Evolutionary conservation across 2,113 vertebrate species (phyloP).

Genomic region (Podiceps cristatus): DNA sequence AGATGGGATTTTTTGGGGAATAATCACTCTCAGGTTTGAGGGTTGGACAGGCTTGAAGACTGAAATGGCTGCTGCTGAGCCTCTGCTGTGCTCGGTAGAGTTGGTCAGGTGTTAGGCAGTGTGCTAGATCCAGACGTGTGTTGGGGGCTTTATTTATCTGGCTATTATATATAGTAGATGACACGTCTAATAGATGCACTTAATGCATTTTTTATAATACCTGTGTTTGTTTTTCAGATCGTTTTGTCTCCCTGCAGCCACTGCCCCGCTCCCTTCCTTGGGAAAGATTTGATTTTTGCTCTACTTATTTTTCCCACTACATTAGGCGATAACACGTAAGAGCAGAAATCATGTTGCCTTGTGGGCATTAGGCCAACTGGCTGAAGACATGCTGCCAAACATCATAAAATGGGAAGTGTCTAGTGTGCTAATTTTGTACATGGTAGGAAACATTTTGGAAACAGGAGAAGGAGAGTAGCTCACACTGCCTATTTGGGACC

Average conservation of each 20-base stretch:
- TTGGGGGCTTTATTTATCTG: neutral
- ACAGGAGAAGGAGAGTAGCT: neutral
- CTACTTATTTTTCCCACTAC: conserved; percentile 15
- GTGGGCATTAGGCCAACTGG: neutral
- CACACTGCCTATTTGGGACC: neutral
- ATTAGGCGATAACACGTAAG: neutral
- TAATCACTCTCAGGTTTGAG: neutral
- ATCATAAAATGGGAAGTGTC: neutral
- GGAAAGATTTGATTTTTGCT: conserved; percentile 36
- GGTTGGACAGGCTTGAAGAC: neutral
- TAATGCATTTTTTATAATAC: conserved; percentile 38
- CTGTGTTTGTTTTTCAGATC: neutral
- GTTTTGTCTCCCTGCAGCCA: neutral
- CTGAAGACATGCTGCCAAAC: neutral
- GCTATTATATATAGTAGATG: neutral
- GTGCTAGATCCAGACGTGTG: neutral
- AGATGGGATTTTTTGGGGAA: neutral
- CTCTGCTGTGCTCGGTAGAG: neutral
- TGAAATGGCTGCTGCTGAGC: neutral
- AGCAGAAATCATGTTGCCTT: neutral
- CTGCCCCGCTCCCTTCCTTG: accelerated
- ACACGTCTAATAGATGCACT: neutral
- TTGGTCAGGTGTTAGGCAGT: neutral
- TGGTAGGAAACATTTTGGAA: neutral
- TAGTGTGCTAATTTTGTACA: neutral